A percentile compares a stretch with the other conserved stretches of the same genome.
These are phyloP conservation scores for Agonum fuliginosum DNA, from an alignment of 2,888 invertebrate species.

Conservation along the genomic window DNA sequence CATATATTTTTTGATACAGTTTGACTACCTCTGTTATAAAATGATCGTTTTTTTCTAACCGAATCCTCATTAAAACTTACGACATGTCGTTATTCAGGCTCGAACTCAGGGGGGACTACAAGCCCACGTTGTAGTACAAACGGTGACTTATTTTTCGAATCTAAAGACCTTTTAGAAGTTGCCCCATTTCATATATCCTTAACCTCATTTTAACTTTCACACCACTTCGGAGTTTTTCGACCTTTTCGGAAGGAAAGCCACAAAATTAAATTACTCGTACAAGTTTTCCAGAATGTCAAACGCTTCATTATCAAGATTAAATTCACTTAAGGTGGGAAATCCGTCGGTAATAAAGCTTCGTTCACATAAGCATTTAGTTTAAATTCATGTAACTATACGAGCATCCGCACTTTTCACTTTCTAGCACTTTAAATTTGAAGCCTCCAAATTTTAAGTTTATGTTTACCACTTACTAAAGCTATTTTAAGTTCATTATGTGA, in stretches of 20 bases:
- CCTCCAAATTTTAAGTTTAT: no score
- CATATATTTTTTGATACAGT: neutral
- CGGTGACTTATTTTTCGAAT: slow-evolving; percentile 20
- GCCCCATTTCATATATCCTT: slow-evolving; percentile 27
- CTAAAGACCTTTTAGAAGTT: slow-evolving; percentile 22
- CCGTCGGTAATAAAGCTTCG: no score
- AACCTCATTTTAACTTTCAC: neutral
- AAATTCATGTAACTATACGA: no score
- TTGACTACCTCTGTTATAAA: neutral
- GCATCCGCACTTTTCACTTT: no score
- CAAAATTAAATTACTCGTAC: neutral
- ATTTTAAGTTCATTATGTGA: no score
- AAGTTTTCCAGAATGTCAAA: neutral
- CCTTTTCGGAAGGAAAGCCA: neutral
- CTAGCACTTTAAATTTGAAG: no score
- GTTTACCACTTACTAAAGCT: no score
- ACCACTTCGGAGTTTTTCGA: slow-evolving; percentile 9
- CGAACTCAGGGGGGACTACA: neutral
- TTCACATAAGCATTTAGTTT: no score
- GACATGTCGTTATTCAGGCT: slow-evolving; percentile 12
- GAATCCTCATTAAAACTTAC: slow-evolving; percentile 26
- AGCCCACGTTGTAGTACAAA: slow-evolving; percentile 17
- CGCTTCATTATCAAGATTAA: slow-evolving; percentile 8
- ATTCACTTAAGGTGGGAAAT: neutral
- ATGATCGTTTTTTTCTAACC: slow-evolving; percentile 22